Conservation (phyloP, 2,888 invertebrate genomes). For the Habroteleia sp. region DNA sequence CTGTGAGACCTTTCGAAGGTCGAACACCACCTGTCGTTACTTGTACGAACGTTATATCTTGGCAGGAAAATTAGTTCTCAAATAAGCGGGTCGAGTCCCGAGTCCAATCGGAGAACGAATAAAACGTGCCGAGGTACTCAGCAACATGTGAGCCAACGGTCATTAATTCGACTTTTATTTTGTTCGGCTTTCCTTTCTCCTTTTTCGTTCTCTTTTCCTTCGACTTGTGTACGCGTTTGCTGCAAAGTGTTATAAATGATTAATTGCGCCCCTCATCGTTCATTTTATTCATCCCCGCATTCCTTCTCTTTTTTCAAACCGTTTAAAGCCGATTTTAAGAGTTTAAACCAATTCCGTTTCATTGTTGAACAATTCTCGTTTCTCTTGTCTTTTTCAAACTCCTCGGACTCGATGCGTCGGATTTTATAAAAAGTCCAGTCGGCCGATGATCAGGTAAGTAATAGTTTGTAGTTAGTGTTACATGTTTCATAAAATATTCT, state of each 20-base stretch:
- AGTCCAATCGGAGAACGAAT: constrained; percentile 30
- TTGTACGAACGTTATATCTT: constrained; percentile 41
- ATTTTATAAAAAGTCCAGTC: too few relatives aligned
- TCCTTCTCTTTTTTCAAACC: too few relatives aligned
- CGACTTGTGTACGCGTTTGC: background rate
- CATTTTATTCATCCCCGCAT: background rate
- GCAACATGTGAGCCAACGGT: constrained; percentile 19
- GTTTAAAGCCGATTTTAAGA: too few relatives aligned
- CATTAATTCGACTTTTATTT: constrained; percentile 31
- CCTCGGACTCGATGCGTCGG: too few relatives aligned
- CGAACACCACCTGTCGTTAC: constrained; percentile 71
- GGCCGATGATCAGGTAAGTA: too few relatives aligned
- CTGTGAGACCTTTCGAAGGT: constrained; percentile 71
- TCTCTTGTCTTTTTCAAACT: too few relatives aligned
- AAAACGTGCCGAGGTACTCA: constrained; percentile 28
- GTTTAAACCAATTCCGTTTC: too few relatives aligned
- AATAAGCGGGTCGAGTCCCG: constrained; percentile 48
- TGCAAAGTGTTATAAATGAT: constrained; percentile 4
- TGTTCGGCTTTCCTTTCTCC: background rate
- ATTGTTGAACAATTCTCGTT: too few relatives aligned
- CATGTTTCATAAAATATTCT: too few relatives aligned
- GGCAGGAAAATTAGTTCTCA: constrained; percentile 54
- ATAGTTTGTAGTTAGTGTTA: too few relatives aligned
- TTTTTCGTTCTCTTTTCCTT: background rate
- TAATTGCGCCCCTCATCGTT: background rate